These are phyloP conservation scores for Atractosteus spatula DNA, from an alignment of 2,113 vertebrate genomes.

Conservation along the genomic window DNA sequence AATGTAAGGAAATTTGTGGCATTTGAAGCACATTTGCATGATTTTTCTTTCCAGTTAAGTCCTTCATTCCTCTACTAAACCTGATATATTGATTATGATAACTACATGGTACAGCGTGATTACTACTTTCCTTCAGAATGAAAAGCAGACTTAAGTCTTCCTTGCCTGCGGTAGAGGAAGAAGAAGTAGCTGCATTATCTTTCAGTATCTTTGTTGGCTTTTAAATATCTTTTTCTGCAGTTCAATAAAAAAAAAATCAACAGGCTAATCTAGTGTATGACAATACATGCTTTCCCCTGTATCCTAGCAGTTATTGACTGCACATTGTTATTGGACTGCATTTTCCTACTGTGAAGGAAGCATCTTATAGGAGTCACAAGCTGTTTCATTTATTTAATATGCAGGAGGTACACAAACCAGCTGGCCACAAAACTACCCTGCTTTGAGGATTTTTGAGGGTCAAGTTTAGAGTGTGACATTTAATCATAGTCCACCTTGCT, in stretches of 20 bases:
- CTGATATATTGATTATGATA: too few relatives aligned
- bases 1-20: too few relatives aligned
- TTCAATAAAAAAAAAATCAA: not conserved
- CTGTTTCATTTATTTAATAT: conserved; percentile 2
- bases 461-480: not conserved
- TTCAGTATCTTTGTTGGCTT: not conserved
- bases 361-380: not conserved
- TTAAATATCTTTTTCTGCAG: not conserved
- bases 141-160: too few relatives aligned
- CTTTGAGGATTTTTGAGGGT: not conserved
- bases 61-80: too few relatives aligned
- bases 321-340: not conserved
- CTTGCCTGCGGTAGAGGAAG: not conserved
- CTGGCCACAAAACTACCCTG: not conserved
- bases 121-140: too few relatives aligned
- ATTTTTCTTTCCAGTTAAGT: too few relatives aligned
- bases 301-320: conserved; percentile 3
- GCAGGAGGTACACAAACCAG: conserved; percentile 1
- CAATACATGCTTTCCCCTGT: not conserved
- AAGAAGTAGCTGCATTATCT: not conserved
- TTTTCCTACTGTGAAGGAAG: not conserved
- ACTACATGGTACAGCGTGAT: too few relatives aligned
- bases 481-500: not conserved
- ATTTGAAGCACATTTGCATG: too few relatives aligned
- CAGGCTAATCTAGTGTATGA: not conserved